Conservation (phyloP, 2,888 invertebrate species). For the Camptogramma bilineatum region DNA sequence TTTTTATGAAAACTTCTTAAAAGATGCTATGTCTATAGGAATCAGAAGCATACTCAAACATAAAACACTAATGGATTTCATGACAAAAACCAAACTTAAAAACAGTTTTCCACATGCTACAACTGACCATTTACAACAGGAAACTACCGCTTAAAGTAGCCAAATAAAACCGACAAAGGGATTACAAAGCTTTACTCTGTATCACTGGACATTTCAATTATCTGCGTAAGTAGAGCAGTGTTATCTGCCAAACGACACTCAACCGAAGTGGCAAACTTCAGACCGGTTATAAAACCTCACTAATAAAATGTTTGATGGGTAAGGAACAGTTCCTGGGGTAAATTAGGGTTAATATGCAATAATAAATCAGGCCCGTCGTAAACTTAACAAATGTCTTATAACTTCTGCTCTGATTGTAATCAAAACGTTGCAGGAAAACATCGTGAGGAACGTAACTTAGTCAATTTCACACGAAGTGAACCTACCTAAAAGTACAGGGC, state of each 20-base stretch:
- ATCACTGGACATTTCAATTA: slow-evolving; percentile 49
- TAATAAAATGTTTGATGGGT: slow-evolving; percentile 25
- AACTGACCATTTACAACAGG: no score
- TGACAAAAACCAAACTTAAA: neutral
- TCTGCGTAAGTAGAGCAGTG: slow-evolving; percentile 39
- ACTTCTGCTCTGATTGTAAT: neutral
- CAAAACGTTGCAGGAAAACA: neutral
- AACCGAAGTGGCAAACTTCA: slow-evolving; percentile 12
- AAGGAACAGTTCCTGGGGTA: neutral
- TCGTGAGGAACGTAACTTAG: no score
- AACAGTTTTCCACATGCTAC: no score
- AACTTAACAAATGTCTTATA: neutral
- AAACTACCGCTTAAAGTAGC: neutral
- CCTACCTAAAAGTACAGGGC: no score
- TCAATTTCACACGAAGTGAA: no score
- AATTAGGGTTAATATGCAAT: slow-evolving; percentile 18
- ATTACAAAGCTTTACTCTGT: slow-evolving; percentile 2
- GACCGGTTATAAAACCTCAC: slow-evolving; percentile 13
- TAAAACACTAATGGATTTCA: no score
- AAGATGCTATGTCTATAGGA: no score
- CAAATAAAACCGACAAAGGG: slow-evolving; percentile 1
- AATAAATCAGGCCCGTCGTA: neutral
- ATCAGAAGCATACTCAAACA: no score
- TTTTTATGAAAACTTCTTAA: no score
- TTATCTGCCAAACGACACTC: slow-evolving; percentile 51